phyloP scores from a whole-genome alignment of 1,140 invertebrate species.

The Leguminivora glycinivorella region DNA sequence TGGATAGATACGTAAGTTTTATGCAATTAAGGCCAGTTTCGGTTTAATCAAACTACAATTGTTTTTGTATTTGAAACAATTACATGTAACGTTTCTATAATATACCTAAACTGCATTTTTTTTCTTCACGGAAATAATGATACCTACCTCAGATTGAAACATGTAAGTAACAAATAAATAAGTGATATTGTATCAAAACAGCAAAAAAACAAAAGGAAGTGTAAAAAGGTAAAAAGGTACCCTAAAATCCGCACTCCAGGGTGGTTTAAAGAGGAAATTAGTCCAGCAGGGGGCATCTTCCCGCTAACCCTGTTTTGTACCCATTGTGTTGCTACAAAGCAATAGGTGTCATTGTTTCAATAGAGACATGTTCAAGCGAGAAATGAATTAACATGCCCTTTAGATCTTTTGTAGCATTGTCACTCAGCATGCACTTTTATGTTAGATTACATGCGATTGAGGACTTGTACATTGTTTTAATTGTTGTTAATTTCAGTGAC shows the following conservation, averaged over 20 bases:
- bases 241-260: conserved; percentile 10
- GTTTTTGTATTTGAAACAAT: too few species aligned
- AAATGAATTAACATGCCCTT: conserved; percentile 22
- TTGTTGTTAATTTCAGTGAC: not conserved
- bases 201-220: too few species aligned
- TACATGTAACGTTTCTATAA: too few species aligned
- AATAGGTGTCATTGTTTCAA: conserved; percentile 7
- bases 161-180: too few species aligned
- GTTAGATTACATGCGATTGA: conserved; percentile 16
- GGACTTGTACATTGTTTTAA: not conserved
- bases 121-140: too few species aligned
- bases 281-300: conserved; percentile 25
- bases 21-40: too few species aligned
- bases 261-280: conserved; percentile 28
- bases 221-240: not conserved
- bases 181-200: too few species aligned
- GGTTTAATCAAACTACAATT: too few species aligned
- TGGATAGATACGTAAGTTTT: too few species aligned
- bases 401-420: conserved; percentile 4
- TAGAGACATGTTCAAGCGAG: conserved; percentile 24
- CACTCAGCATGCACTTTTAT: not conserved
- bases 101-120: too few species aligned
- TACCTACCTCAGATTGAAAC: too few species aligned
- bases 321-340: conserved; percentile 6
- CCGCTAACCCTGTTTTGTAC: conserved; percentile 15